A percentile compares a stretch with the other conserved stretches of the same genome.
phyloP scores from a whole-genome alignment of 2,113 vertebrate genomes.

The Todiramphus chloris region DNA sequence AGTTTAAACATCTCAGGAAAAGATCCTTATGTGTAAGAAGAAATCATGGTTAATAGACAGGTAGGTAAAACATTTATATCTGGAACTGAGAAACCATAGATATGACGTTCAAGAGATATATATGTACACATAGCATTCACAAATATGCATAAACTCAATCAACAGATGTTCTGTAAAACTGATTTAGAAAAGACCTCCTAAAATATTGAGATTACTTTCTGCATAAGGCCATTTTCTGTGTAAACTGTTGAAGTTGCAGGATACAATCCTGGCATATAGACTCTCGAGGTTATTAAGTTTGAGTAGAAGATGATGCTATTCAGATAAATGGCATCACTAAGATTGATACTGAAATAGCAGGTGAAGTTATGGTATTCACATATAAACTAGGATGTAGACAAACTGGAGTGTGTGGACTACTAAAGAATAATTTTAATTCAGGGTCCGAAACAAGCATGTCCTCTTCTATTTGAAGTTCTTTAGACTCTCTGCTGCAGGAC shows the following conservation, averaged over 20 bases:
- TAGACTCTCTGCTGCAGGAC: not conserved
- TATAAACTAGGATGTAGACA: not conserved
- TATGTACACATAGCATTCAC: not conserved
- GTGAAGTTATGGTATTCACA: not conserved
- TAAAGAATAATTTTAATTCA: not conserved
- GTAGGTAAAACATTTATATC: not conserved
- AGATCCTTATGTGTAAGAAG: not conserved
- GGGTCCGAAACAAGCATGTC: not conserved
- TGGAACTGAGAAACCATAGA: not conserved
- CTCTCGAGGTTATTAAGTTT: not conserved
- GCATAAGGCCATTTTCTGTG: not conserved
- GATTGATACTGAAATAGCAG: not conserved
- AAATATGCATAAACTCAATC: not conserved
- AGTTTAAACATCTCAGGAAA: not conserved
- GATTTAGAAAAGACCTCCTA: not conserved
- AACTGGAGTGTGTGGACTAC: not conserved
- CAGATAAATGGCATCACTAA: not conserved
- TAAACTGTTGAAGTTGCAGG: not conserved
- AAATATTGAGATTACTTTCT: not conserved
- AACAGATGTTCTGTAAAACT: not conserved
- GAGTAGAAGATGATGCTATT: not conserved
- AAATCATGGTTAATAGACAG: not conserved
- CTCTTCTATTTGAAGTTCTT: not conserved
- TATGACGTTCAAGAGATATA: not conserved
- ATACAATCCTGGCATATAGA: not conserved